These are phyloP conservation scores for Centropyge bicolor DNA, from an alignment of 2,797 vertebrate species.

Conservation along the genomic window DNA sequence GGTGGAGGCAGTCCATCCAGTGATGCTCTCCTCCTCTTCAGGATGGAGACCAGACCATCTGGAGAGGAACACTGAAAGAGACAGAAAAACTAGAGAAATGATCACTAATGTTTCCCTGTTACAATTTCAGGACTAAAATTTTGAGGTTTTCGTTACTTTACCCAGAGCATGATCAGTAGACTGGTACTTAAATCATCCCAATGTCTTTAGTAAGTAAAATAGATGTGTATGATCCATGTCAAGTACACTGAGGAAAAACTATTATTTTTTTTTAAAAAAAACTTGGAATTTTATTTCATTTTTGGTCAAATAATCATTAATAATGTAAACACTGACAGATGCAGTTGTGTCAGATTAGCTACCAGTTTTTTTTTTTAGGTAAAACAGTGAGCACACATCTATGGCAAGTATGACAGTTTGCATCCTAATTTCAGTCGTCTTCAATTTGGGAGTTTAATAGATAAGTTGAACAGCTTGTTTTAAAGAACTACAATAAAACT, in stretches of 20 bases:
- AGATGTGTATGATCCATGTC: not conserved
- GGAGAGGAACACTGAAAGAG: constrained; percentile 85
- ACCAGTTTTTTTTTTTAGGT: too few species aligned
- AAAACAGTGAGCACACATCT: too few species aligned
- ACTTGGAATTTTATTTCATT: too few species aligned
- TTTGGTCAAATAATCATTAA: too few species aligned
- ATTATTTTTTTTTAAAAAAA: too few species aligned
- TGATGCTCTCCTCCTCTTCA: constrained; percentile 90
- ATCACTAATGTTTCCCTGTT: not conserved
- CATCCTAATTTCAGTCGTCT: too few species aligned
- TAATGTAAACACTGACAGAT: too few species aligned
- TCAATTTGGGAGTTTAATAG: not conserved
- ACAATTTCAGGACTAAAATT: not conserved
- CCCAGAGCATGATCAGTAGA: not conserved
- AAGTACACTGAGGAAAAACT: not conserved
- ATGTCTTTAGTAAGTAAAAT: not conserved
- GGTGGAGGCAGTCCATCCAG: constrained; percentile 83
- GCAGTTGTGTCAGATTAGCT: too few species aligned
- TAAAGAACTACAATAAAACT: not conserved
- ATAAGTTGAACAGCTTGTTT: not conserved
- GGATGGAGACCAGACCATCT: constrained; percentile 94
- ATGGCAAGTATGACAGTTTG: too few species aligned
- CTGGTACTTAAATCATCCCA: not conserved
- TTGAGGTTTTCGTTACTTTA: not conserved
- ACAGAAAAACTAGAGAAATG: not conserved